A percentile compares a stretch with the other conserved stretches of the same genome.
These are phyloP conservation scores for Mormyrus hasselquistii DNA, from an alignment of 2,797 vertebrate species.

Conservation along the genomic window DNA sequence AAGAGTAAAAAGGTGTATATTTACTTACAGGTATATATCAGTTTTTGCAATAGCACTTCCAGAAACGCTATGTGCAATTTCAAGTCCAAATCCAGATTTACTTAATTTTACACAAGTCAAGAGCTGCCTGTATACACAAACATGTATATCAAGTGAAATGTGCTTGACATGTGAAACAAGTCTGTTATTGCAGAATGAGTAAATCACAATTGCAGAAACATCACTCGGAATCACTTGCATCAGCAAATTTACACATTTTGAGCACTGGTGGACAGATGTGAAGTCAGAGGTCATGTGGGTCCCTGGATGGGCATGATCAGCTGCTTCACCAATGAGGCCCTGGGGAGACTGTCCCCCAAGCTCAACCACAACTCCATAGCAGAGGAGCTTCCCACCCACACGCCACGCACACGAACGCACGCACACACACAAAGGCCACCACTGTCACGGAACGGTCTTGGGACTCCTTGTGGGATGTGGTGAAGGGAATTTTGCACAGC, in stretches of 20 bases:
- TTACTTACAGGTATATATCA: not conserved
- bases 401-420: not conserved
- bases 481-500: conserved; percentile 1
- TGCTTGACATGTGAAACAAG: not conserved
- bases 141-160: not conserved
- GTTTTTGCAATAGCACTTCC: not conserved
- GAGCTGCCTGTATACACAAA: not conserved
- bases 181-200: not conserved
- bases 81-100: not conserved
- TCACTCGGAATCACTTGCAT: not conserved
- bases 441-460: not conserved
- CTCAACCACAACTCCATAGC: not conserved
- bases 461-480: conserved; percentile 4
- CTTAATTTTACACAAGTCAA: not conserved
- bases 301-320: not conserved
- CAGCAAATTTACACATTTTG: not conserved
- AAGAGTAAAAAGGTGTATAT: not conserved
- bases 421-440: not conserved
- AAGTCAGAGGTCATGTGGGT: not conserved
- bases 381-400: not conserved
- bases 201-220: not conserved
- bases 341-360: not conserved
- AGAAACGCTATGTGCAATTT: not conserved
- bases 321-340: not conserved
- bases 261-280: not conserved